Base-by-base conservation (phyloP, 1,140 invertebrate genomes). In the Ceratosolen solmsi region DNA sequence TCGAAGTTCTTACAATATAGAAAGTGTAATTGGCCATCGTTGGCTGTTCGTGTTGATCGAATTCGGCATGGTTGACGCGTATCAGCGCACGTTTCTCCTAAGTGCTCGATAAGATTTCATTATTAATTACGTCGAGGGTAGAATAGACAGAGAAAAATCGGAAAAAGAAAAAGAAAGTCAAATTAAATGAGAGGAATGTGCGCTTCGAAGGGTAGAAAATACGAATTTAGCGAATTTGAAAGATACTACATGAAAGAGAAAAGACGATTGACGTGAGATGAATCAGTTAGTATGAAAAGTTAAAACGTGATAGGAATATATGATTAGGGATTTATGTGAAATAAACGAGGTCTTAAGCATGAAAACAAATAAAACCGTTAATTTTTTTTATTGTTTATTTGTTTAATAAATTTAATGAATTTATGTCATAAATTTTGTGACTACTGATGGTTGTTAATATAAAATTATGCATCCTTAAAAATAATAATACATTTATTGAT, bases 51-150 rank as follows among this genome's bases (percentile, higher is more conserved):
- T 20, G 30, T 65, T 71, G n/a, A 13, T 22, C n/a, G 25, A 2
- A 46, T 46, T 71, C 20, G 20, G 27, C 11, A n/a, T 4, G n/a
- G 71, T 54, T 33, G 38, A 68, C 20, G 70, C 25, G 27, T 49
- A 73, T 51, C 17, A 30, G 30, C n/a, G 27, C 30, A 74, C 30
- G 27, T 56, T 51, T 58, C 22, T 33, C 11, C 30, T 30, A 33
- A 51, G 25, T 20, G 38, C 56, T 41, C 33, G 65, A 79, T 71
- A 79, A 79, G 65, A 68, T 71, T 79, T 30, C 33, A 79, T 71
- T 79, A 79, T 79, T 79, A 79, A 79, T 79, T 56, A 71, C 9
- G 9, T 30, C 51, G 27, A 38, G 76, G 65, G 38, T 41, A 51
- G 15, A 56, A 56, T 51, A 46, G 36, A 63, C n/a, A 25, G 49